phyloP scores from a whole-genome alignment of 2,113 vertebrate species.

The Epinephelus fuscoguttatus region DNA sequence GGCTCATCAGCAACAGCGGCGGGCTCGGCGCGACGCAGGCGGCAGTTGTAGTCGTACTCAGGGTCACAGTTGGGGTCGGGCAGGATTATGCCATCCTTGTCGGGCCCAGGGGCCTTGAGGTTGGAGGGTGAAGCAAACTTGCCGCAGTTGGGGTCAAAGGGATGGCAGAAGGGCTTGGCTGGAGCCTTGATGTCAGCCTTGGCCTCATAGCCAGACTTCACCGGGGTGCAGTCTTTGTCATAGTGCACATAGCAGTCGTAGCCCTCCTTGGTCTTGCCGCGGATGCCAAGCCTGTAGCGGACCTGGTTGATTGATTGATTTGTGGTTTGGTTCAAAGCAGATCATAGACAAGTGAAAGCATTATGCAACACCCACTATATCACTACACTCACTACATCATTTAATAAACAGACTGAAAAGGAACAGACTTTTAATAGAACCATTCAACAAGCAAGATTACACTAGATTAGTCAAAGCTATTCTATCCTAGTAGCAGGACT shows the following conservation, averaged over 20 bases:
- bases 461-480: conserved; percentile 51
- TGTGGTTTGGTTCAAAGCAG: conserved; percentile 58
- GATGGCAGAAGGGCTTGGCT: conserved; percentile 79
- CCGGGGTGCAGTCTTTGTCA: conserved; percentile 83
- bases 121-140: conserved; percentile 62
- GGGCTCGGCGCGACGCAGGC: conserved; percentile 72
- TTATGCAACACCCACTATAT: conserved; percentile 56
- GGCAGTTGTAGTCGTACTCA: conserved; percentile 85
- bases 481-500: conserved; percentile 56
- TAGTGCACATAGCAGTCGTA: conserved; percentile 86
- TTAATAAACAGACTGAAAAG: conserved; percentile 64
- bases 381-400: conserved; percentile 50
- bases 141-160: conserved; percentile 82
- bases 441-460: conserved; percentile 52
- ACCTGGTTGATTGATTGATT: conserved; percentile 76
- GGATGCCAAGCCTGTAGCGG: conserved; percentile 78
- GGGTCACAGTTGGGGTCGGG: conserved; percentile 86
- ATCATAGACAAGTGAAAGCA: conserved; percentile 60
- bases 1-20: conserved; percentile 49
- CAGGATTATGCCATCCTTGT: conserved; percentile 74
- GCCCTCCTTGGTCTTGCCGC: conserved; percentile 85
- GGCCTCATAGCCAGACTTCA: conserved; percentile 45
- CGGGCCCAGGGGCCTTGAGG: conserved; percentile 25
- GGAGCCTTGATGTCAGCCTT: conserved; percentile 58
- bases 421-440: conserved; percentile 37